Percentiles rank a stretch among this genome's conserved stretches.
Evolutionary conservation across 2,888 invertebrate genomes (phyloP).

Genomic region (Spilosoma lubricipeda): DNA sequence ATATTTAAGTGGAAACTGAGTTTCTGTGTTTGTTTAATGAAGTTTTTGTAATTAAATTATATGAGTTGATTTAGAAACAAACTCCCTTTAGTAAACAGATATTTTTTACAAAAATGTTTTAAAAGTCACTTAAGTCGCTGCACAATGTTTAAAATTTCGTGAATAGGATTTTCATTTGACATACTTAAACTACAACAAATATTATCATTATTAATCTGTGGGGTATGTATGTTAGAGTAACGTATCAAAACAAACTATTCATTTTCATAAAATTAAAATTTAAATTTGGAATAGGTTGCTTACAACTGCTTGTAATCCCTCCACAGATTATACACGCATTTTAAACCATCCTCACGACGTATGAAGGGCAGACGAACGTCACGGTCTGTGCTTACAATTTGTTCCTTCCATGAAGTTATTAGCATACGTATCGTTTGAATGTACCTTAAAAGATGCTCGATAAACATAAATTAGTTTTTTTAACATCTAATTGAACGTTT

Average conservation of each 20-base stretch:
- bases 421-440: slow-evolving; percentile 42
- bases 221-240: not conserved
- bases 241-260: not conserved
- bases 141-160: too few relatives aligned
- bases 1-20: slow-evolving; percentile 43
- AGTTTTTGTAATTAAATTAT: slow-evolving; percentile 2
- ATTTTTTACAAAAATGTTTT: not conserved
- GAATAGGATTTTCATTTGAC: not conserved
- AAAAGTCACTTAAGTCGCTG: too few relatives aligned
- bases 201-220: not conserved
- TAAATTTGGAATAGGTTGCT: too few relatives aligned
- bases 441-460: slow-evolving; percentile 18
- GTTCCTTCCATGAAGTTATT: slow-evolving; percentile 47
- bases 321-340: slow-evolving; percentile 15
- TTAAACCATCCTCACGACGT: slow-evolving; percentile 30
- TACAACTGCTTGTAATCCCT: slow-evolving; percentile 9
- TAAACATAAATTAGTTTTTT: slow-evolving; percentile 1
- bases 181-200: not conserved
- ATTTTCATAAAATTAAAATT: too few relatives aligned
- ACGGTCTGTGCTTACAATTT: slow-evolving; percentile 42
- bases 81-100: not conserved
- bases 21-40: slow-evolving; percentile 27
- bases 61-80: not conserved
- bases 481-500: not conserved
- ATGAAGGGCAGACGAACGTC: slow-evolving; percentile 50